phyloP scores from a whole-genome alignment of 2,888 invertebrate species.

The Congeria kusceri region DNA sequence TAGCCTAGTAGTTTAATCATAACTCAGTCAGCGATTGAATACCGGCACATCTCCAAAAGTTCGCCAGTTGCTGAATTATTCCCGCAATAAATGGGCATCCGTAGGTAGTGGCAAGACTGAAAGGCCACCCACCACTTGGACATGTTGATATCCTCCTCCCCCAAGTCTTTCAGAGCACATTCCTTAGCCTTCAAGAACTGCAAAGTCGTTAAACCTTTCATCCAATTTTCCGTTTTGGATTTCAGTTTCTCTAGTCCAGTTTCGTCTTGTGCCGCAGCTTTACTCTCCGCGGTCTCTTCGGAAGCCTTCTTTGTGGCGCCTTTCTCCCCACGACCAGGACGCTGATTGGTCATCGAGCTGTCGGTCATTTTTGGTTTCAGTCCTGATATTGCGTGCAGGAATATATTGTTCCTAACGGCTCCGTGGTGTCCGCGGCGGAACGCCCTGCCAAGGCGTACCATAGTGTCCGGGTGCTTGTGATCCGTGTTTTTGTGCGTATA shows the following conservation, averaged over 20 bases:
- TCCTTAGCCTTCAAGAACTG: conserved; percentile 66
- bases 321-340: conserved; percentile 33
- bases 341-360: conserved; percentile 32
- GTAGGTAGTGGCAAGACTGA: conserved; percentile 66
- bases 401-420: conserved; percentile 40
- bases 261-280: conserved; percentile 55
- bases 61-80: too few species aligned
- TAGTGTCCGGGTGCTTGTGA: conserved; percentile 50
- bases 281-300: conserved; percentile 21
- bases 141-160: conserved; percentile 68
- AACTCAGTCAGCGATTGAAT: too few species aligned
- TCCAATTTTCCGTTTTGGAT: conserved; percentile 68
- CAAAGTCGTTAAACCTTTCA: conserved; percentile 59
- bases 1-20: too few species aligned
- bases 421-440: conserved; percentile 65
- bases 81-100: conserved; percentile 37
- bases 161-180: conserved; percentile 67
- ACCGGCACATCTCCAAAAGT: too few species aligned
- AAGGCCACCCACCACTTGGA: conserved; percentile 72
- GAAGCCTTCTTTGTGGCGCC: conserved; percentile 40
- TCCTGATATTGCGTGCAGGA: conserved; percentile 63
- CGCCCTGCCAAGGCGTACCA: conserved; percentile 62
- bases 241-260: conserved; percentile 68
- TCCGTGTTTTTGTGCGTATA: conserved; percentile 51
- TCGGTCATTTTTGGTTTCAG: conserved; percentile 65